Evolutionary conservation across 2,113 vertebrate genomes (phyloP), one percentile per base, ranked within the genome.

Genomic region (Apeltes quadracus): DNA sequence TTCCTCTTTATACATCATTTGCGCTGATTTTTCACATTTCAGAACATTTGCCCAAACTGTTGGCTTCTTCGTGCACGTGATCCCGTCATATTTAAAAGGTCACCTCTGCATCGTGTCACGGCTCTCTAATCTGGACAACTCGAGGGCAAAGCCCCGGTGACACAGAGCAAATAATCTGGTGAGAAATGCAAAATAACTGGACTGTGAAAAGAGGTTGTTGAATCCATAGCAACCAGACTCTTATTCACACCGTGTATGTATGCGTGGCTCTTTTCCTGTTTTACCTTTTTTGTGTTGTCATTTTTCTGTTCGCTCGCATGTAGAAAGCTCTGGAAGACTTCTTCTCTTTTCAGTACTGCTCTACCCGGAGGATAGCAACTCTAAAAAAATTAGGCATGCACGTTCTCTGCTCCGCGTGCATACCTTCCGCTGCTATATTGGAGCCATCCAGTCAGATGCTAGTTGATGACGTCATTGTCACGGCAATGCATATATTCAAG

Each of bases 151-250:
- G 63, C 74, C 22, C 41, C 50, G 20, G 75, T 76, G 82, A 83
- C 83, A 90, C 88, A 87, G 87, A 83, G 75, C 75, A 75, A 82
- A 86, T 87, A 83, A 88, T 79, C 82, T 86, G 74, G 64, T 65
- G 57, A 76, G 69, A 72, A 22, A 32, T n/a, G 70, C 32, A 43
- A 73, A 66, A 57, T 53, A 74, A 59, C 75, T 44, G 41, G 61
- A 74, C 41, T 78, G 23, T 32, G 76, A 86, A 88, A 89, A 85
- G 63, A 75, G 56, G 69, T 70, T 75, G 77, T 74, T 32, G 88
- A 93, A 80, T 82, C 91, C 86, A 92, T 91, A 83, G 86, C 80
- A 93, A 94, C 91, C 78, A 72, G 86, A 86, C 82, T 87, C 85
- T 69, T 82, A 56, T 82, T 87, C 71, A 82, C 59, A 64, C 65